Evolutionary conservation across 2,113 vertebrate genomes (phyloP).

Genomic region (Ctenodactylus gundi): DNA sequence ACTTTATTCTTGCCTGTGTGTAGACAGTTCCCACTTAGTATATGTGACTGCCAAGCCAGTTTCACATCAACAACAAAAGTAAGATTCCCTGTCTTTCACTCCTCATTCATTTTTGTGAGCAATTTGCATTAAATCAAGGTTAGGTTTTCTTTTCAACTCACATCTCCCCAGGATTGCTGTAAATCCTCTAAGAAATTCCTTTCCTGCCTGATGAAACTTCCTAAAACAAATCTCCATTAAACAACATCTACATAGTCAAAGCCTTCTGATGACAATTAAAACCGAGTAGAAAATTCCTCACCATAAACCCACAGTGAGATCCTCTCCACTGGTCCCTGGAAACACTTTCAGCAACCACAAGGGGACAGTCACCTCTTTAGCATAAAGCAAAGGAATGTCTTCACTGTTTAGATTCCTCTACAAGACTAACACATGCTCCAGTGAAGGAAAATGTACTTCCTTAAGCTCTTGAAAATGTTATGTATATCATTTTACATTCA

Average conservation of each 20-base stretch:
- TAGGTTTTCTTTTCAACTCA: conserved; percentile 49
- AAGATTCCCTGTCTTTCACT: background rate
- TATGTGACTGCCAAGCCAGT: conserved; percentile 36
- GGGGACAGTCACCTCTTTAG: background rate
- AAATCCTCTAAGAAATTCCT: background rate
- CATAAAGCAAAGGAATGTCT: background rate
- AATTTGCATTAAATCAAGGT: conserved; percentile 61
- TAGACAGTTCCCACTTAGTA: conserved; percentile 4
- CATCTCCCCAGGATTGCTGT: background rate
- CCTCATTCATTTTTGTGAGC: conserved; percentile 32
- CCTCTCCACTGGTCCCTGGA: background rate
- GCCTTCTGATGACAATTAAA: conserved; percentile 10
- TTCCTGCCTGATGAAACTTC: background rate
- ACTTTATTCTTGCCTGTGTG: background rate
- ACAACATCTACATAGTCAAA: conserved; percentile 16
- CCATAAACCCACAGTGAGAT: background rate
- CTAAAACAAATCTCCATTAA: conserved; percentile 44
- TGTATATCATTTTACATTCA: background rate
- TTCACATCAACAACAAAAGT: conserved; percentile 39
- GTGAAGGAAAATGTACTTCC: background rate
- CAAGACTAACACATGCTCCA: background rate
- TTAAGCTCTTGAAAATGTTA: background rate
- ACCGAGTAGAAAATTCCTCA: background rate
- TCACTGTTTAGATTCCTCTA: background rate
- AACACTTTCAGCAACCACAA: background rate